Evolutionary conservation across 2,888 invertebrate genomes (phyloP), one percentile per base, ranked within the genome.

Genomic region (Agrotis ipsilon): DNA sequence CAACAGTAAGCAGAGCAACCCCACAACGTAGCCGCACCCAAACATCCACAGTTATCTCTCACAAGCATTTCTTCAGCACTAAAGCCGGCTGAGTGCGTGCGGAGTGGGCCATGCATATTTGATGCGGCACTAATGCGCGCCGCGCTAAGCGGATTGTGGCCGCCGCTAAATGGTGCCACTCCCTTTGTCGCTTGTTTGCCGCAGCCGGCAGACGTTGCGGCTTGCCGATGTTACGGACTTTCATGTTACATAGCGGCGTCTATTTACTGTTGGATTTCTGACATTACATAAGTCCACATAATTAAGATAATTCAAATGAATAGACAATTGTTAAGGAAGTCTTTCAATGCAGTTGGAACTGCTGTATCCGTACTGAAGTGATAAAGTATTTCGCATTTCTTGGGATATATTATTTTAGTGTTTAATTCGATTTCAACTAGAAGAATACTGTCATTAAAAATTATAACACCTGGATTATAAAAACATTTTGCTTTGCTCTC

Each of bases 101-200:
- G 88, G 90, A 91, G 91, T 91, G 91, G 83, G 70, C 84, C 90
- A 90, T 94, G 90, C 92, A 94, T 94, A 94, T 94, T 94, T 94
- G 86, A 94, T 94, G 59, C 72, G 81, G 84, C 88, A 88, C 90
- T 94, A 93, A 91, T 92, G 88, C 88, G 81, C 84, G 64, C 79
- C 85, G 86, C 86, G 75, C 84, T 93, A 93, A 93, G 93, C 92
- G 90, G 93, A 93, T 94, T 93, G 91, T 86, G 83, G 85, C 54
- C 83, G 76, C 86, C 86, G 89, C 88, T 92, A 92, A 93, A 92
- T 93, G 92, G 87, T 90, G 89, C 86, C 90, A 91, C 88, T 91
- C 88, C 86, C 91, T 92, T 91, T 92, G 92, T 90, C 86, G 82
- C 75, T 83, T 78, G 82, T 82, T 88, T 89, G 82, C 84, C 65